Conservation (phyloP, 2,888 invertebrate genomes). For the Parochlus steinenii region DNA sequence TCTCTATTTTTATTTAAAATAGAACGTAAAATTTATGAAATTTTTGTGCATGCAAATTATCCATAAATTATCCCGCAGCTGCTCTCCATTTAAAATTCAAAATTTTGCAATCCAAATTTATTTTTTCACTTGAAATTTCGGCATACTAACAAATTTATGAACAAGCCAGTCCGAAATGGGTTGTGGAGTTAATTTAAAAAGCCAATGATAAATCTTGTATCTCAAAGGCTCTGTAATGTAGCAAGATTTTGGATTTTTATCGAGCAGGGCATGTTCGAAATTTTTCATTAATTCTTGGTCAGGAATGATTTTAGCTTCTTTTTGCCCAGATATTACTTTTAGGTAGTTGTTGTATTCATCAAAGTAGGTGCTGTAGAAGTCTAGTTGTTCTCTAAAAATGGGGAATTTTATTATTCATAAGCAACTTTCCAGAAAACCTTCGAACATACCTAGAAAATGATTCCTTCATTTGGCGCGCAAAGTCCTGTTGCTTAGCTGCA, state of each 20-base stretch:
- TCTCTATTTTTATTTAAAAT: no score
- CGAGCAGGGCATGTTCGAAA: slow-evolving; percentile 45
- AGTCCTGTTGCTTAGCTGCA: slow-evolving; percentile 40
- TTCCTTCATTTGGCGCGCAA: slow-evolving; percentile 46
- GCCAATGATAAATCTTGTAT: slow-evolving; percentile 43
- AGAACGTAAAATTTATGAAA: no score
- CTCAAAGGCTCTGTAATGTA: slow-evolving; percentile 56
- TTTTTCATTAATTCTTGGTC: slow-evolving; percentile 37
- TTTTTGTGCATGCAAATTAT: no score
- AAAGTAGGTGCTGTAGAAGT: slow-evolving; percentile 50
- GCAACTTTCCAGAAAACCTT: no score
- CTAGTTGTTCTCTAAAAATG: slow-evolving; percentile 41
- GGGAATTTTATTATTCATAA: no score
- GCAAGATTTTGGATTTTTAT: slow-evolving; percentile 37
- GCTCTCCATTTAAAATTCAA: no score
- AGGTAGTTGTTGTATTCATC: slow-evolving; percentile 42
- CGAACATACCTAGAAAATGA: no score
- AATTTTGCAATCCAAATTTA: no score
- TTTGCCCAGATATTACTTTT: slow-evolving; percentile 29
- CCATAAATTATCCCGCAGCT: no score
- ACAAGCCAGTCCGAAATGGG: slow-evolving; percentile 40
- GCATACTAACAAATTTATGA: slow-evolving; percentile 46
- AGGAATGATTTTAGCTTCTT: slow-evolving; percentile 36
- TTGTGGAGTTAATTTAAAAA: slow-evolving; percentile 44
- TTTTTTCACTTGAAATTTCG: no score